Conservation (phyloP, 1,140 invertebrate species). For the Neodiprion virginianus region DNA sequence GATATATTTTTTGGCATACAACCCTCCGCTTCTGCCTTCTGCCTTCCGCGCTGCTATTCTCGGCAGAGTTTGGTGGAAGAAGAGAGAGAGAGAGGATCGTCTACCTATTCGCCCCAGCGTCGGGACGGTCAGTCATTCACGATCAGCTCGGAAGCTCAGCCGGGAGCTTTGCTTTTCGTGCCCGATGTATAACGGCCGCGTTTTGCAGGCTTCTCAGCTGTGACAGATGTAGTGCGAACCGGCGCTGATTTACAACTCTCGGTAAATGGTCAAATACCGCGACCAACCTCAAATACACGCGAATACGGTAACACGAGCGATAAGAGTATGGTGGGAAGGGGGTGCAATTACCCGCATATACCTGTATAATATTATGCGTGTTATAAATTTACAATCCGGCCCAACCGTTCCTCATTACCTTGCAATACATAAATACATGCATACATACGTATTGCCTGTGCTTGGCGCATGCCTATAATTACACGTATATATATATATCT, state of each 20-base stretch:
- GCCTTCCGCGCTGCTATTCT: neutral
- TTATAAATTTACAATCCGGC: too few relatives aligned
- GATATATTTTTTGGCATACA: neutral
- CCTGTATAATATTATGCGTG: too few relatives aligned
- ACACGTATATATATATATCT: too few relatives aligned
- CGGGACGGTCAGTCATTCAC: neutral
- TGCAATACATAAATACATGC: too few relatives aligned
- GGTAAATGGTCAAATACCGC: neutral
- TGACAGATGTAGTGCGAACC: slow-evolving; percentile 2
- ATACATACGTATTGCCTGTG: too few relatives aligned
- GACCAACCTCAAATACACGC: too few relatives aligned
- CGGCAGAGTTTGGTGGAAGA: neutral
- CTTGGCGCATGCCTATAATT: too few relatives aligned
- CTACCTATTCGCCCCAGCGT: neutral
- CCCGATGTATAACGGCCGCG: neutral
- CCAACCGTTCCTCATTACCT: too few relatives aligned
- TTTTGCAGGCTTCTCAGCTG: neutral
- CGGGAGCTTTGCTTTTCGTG: slow-evolving; percentile 1
- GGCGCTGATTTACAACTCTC: neutral
- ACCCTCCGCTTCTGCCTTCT: neutral
- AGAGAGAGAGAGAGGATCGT: neutral
- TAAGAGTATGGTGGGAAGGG: too few relatives aligned
- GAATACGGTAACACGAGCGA: too few relatives aligned
- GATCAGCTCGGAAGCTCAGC: neutral
- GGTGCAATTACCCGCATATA: too few relatives aligned